Base-by-base conservation (phyloP, 2,113 vertebrate genomes). In the Scophthalmus maximus region DNA sequence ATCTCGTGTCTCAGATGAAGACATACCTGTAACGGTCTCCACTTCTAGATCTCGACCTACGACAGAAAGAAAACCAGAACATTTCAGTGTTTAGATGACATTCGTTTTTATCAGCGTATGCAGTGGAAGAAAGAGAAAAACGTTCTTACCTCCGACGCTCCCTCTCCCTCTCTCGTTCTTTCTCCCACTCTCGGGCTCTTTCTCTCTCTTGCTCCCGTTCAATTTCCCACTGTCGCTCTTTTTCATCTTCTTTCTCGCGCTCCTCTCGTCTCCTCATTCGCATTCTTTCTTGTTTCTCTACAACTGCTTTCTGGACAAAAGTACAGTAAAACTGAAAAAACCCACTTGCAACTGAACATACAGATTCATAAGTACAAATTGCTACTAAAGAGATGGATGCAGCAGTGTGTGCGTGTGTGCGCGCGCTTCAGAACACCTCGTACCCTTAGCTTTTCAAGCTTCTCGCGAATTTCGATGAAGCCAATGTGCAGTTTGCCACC, bases 401-500 rank as follows among this genome's bases (percentile, higher is more conserved):
- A 34, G 15, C 6, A 14, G 14, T 22, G 10, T 17, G 0, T 30
- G 6, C 4, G 5, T 18, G 18, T n/a, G 36, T 38, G 10, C 10
- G 36, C 10, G 36, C 10, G 26, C n/a, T 47, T 3, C n/a, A 32
- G 1, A 2, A 5, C 3, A 40, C 1, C 2, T 1, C 89, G 90
- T 94, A 99, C 98, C 95, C 96, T 94, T 61, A 99, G 93, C 88
- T 97, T 97, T 70, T 99, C 97, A 49, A 99, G 95, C 77, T 99
- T 99, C 90, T 99, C 98, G 36, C 98, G 94, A 89, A 99, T 99
- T 94, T 99, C 96, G 87, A 99, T 99, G 88, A 99, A 99, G 81
- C 98, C 98, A 73, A 99, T 90, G 84, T 99, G 98, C 38, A 99
- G 93, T 87, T 99, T 99, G 69, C 98, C 98, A 30, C 98, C 98